Percentiles rank a stretch among this genome's conserved stretches.
Evolutionary conservation across 1,140 invertebrate genomes (phyloP).

Genomic region (Drosophila ficusphila): DNA sequence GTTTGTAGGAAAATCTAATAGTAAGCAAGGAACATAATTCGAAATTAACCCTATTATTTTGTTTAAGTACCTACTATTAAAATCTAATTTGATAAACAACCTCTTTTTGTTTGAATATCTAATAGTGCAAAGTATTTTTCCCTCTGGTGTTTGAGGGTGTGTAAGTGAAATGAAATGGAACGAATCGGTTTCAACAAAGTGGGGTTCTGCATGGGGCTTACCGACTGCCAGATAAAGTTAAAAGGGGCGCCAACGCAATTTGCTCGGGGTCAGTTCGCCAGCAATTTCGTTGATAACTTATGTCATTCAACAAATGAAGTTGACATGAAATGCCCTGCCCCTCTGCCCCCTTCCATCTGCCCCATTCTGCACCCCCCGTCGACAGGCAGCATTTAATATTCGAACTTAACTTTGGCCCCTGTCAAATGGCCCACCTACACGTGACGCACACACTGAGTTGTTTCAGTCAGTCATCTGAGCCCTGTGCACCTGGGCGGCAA

Average conservation of each 20-base stretch:
- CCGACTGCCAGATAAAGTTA: slow-evolving; percentile 68
- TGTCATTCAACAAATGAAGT: slow-evolving; percentile 80
- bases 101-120: neutral
- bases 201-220: slow-evolving; percentile 49
- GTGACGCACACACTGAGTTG: slow-evolving; percentile 55
- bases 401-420: slow-evolving; percentile 70
- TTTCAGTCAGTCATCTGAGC: slow-evolving; percentile 50
- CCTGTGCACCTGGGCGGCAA: slow-evolving; percentile 3
- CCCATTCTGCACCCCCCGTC: no score
- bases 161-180: slow-evolving; percentile 81
- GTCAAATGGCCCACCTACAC: slow-evolving; percentile 59
- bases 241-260: slow-evolving; percentile 73
- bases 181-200: slow-evolving; percentile 59
- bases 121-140: neutral
- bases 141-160: slow-evolving; percentile 30
- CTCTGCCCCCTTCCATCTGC: slow-evolving; percentile 4
- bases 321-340: slow-evolving; percentile 46
- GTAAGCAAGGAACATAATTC: no score
- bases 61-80: no score
- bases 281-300: slow-evolving; percentile 80
- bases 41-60: no score
- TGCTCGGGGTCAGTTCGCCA: slow-evolving; percentile 72
- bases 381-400: slow-evolving; percentile 68
- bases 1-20: no score
- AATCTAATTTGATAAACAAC: neutral